phyloP scores from a whole-genome alignment of 2,888 invertebrate genomes.

The Noctua fimbriata region DNA sequence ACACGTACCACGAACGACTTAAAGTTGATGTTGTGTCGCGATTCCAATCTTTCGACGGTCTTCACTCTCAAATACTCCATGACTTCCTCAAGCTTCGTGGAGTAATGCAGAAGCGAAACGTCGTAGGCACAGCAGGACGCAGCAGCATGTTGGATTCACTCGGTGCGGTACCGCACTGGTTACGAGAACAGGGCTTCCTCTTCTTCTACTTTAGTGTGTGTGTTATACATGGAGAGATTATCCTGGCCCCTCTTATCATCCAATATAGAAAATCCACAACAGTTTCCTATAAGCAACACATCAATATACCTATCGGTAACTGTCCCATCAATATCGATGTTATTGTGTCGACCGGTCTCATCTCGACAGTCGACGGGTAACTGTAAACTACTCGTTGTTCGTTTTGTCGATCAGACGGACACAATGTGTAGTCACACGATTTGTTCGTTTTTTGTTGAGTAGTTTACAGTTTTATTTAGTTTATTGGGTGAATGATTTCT shows the following conservation, averaged over 20 bases:
- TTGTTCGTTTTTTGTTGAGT: slow-evolving; percentile 30
- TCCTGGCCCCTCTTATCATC: neutral
- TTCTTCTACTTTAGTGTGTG: too few relatives aligned
- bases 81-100: too few relatives aligned
- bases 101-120: too few relatives aligned
- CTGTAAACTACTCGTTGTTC: slow-evolving; percentile 42
- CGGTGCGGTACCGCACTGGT: too few relatives aligned
- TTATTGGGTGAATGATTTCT: slow-evolving; percentile 22
- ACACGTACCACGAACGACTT: too few relatives aligned
- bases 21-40: too few relatives aligned
- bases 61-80: too few relatives aligned
- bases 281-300: neutral
- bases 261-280: neutral
- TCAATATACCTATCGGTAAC: neutral
- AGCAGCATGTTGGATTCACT: too few relatives aligned
- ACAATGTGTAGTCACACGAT: slow-evolving; percentile 33
- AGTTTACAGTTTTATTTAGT: slow-evolving; percentile 46
- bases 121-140: too few relatives aligned
- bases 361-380: slow-evolving; percentile 28
- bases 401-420: slow-evolving; percentile 8
- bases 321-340: slow-evolving; percentile 33
- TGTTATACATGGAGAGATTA: too few relatives aligned
- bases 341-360: slow-evolving; percentile 49
- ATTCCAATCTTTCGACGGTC: too few relatives aligned
- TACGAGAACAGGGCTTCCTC: too few relatives aligned